A percentile compares a stretch with the other conserved stretches of the same genome.
Evolutionary conservation across 1,140 invertebrate genomes (phyloP).

Genomic region (Spodoptera litura): DNA sequence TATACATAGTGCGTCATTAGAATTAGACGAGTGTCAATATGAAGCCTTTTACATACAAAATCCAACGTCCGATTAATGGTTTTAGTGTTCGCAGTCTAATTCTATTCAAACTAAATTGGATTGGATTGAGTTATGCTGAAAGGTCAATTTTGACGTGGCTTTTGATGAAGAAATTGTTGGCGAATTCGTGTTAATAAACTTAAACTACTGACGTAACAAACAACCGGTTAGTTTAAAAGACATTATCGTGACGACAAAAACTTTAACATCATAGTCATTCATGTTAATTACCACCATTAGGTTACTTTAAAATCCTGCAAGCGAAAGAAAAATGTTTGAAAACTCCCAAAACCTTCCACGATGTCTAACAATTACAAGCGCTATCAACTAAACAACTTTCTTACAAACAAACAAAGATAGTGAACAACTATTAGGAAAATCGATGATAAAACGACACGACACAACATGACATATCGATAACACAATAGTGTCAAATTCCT

Average conservation of each 20-base stretch:
- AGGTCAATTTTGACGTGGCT: constrained; percentile 19
- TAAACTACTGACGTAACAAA: not conserved
- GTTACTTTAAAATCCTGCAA: too few relatives aligned
- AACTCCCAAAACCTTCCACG: too few relatives aligned
- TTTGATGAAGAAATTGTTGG: constrained; percentile 14
- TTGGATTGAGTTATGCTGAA: constrained; percentile 27
- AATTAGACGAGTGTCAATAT: constrained; percentile 28
- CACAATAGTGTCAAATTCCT: constrained; percentile 56
- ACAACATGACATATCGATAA: constrained; percentile 44
- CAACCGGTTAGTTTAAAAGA: not conserved
- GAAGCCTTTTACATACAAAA: constrained; percentile 45
- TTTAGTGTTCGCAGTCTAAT: constrained; percentile 34
- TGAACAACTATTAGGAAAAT: constrained; percentile 9
- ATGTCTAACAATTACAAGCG: constrained; percentile 4
- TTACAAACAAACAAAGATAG: not conserved
- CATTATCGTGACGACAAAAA: too few relatives aligned
- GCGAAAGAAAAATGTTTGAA: too few relatives aligned
- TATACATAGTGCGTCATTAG: constrained; percentile 25
- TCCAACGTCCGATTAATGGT: constrained; percentile 38
- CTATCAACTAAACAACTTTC: constrained; percentile 6
- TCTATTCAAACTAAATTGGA: constrained; percentile 46
- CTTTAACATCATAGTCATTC: too few relatives aligned
- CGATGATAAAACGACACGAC: constrained; percentile 6
- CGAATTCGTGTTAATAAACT: not conserved
- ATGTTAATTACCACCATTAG: too few relatives aligned